Conservation (phyloP, 1,140 invertebrate genomes). For the Micrasema longulum region DNA sequence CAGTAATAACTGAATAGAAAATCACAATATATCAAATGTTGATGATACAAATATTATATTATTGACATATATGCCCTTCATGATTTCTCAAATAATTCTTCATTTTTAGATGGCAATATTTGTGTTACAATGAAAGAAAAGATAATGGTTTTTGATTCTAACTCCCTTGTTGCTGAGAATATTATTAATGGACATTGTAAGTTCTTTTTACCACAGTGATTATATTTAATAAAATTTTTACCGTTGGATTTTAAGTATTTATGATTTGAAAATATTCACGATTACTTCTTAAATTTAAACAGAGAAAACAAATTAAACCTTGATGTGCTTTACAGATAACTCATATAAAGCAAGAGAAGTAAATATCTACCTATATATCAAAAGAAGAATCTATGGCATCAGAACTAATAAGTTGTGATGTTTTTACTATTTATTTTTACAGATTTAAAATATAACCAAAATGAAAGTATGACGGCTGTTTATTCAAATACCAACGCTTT, state of each 20-base stretch:
- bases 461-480: neutral
- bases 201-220: constrained; percentile 2
- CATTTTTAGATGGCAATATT: constrained; percentile 30
- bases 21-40: too few relatives aligned
- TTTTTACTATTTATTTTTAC: neutral
- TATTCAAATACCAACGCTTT: constrained; percentile 23
- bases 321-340: constrained; percentile 7
- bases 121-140: constrained; percentile 11
- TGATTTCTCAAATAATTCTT: too few relatives aligned
- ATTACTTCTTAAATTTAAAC: neutral
- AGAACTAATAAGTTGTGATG: constrained; percentile 1
- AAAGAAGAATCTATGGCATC: constrained; percentile 35
- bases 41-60: too few relatives aligned
- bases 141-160: neutral
- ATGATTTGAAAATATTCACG: neutral
- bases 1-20: too few relatives aligned
- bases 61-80: too few relatives aligned
- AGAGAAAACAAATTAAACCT: neutral
- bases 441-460: constrained; percentile 24
- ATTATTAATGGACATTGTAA: constrained; percentile 28
- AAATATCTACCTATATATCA: constrained; percentile 13
- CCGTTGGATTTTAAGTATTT: neutral
- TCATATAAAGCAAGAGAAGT: neutral
- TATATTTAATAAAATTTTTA: neutral
- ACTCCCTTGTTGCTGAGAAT: neutral